A percentile compares a stretch with the other conserved stretches of the same genome.
Evolutionary conservation across 2,113 vertebrate species (phyloP).

Genomic region (Eulemur rufifrons): DNA sequence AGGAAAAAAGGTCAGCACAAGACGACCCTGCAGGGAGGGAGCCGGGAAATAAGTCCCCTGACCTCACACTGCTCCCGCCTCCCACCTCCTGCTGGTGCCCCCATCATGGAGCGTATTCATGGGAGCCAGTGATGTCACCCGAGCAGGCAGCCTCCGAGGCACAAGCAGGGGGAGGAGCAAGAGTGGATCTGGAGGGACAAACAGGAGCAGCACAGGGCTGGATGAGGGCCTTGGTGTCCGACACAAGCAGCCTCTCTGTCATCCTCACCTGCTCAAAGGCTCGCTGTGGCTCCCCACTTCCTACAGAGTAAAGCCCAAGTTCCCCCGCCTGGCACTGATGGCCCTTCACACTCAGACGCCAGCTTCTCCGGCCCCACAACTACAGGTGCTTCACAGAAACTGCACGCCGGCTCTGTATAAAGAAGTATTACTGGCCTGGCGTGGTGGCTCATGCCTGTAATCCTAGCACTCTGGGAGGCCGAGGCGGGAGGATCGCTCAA

Average conservation of each 20-base stretch:
- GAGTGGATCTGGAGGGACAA: background rate
- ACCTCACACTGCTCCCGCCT: fast-evolving
- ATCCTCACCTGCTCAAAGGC: background rate
- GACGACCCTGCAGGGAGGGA: background rate
- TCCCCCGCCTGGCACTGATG: background rate
- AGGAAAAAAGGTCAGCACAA: background rate
- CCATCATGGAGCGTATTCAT: background rate
- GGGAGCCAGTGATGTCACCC: background rate
- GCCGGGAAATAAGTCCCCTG: background rate
- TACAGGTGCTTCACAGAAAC: too few relatives aligned
- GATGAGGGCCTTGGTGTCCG: background rate
- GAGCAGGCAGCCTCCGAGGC: background rate
- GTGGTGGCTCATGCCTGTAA: too few relatives aligned
- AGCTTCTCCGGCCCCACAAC: background rate
- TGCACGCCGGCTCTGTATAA: background rate
- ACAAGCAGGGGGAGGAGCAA: background rate
- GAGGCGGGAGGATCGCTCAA: too few relatives aligned
- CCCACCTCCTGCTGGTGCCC: background rate
- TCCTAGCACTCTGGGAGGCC: too few relatives aligned
- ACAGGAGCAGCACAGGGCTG: background rate
- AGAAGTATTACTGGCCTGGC: too few relatives aligned
- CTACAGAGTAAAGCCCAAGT: background rate
- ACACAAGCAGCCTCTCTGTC: background rate
- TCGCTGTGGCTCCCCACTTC: background rate
- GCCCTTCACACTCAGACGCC: background rate